phyloP scores from a whole-genome alignment of 92 coral and sea anemone genomes.

The Muricea muricata region DNA sequence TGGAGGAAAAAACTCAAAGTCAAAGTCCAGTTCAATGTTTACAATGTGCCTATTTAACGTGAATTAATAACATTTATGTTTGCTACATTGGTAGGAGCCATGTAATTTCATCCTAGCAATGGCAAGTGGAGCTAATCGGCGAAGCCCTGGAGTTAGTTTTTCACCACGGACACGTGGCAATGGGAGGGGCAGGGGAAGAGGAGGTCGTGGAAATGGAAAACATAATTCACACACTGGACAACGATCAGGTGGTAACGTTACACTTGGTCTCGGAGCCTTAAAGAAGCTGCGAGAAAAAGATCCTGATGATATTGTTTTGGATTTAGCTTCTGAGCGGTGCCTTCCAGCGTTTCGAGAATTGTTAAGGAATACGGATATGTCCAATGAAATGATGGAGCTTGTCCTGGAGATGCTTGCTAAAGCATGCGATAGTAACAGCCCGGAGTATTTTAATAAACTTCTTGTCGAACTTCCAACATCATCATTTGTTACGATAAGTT shows the following conservation, averaged over 20 bases:
- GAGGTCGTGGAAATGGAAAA: constrained; percentile 21
- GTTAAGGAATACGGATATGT: constrained; percentile 54
- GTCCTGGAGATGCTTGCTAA: constrained; percentile 71
- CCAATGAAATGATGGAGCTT: constrained; percentile 68
- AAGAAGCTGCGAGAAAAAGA: constrained; percentile 68
- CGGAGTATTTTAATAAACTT: constrained; percentile 54
- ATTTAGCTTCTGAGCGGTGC: constrained; percentile 79
- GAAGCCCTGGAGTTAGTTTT: too few relatives aligned
- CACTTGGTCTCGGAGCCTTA: constrained; percentile 73
- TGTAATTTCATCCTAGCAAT: background rate
- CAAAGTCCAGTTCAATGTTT: too few relatives aligned
- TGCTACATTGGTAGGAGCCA: too few relatives aligned
- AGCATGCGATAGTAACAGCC: constrained; percentile 75
- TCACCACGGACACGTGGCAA: constrained; percentile 8
- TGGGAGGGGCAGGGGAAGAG: background rate
- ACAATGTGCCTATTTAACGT: too few relatives aligned
- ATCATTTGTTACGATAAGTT: constrained; percentile 55
- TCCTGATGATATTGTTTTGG: constrained; percentile 83
- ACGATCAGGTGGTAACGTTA: constrained; percentile 33
- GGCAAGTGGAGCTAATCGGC: too few relatives aligned
- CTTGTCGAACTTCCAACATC: constrained; percentile 75
- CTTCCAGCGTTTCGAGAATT: constrained; percentile 75
- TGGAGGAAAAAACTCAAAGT: too few relatives aligned
- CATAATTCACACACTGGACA: background rate
- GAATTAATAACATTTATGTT: too few relatives aligned